These are phyloP conservation scores for Brotula barbata DNA, from an alignment of 2,797 vertebrate genomes.

Conservation along the genomic window DNA sequence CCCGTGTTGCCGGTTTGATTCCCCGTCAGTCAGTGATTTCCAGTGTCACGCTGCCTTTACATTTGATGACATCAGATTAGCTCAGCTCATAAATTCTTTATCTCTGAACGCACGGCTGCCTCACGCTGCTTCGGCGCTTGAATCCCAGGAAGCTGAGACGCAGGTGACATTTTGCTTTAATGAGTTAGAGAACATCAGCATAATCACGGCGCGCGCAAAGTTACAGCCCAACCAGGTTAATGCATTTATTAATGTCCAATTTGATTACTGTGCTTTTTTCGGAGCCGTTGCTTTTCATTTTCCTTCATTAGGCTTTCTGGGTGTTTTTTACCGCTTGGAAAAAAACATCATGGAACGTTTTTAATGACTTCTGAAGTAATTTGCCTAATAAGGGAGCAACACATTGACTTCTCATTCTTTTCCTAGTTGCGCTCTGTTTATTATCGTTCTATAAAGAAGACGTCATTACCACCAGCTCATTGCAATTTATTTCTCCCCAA, in stretches of 20 bases:
- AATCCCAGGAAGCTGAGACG: constrained; percentile 39
- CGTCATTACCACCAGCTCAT: constrained; percentile 46
- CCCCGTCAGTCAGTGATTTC: background rate
- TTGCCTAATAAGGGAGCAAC: constrained; percentile 54
- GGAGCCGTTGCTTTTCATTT: constrained; percentile 63
- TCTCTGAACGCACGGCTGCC: constrained; percentile 47
- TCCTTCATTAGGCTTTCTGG: constrained; percentile 58
- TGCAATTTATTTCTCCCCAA: constrained; percentile 38
- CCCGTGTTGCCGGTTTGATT: background rate
- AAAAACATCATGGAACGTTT: constrained; percentile 54
- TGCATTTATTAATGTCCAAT: constrained; percentile 74
- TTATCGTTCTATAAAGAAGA: constrained; percentile 44
- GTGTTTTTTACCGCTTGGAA: constrained; percentile 36
- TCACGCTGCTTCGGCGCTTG: constrained; percentile 41
- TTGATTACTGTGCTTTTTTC: constrained; percentile 62
- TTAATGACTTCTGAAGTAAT: constrained; percentile 60
- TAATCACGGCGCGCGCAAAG: constrained; percentile 57
- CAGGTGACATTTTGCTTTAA: constrained; percentile 65
- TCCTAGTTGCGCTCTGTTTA: constrained; percentile 45
- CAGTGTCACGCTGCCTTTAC: background rate
- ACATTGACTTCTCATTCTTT: constrained; percentile 28
- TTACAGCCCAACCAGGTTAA: constrained; percentile 57
- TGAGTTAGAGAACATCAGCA: constrained; percentile 58
- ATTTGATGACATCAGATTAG: constrained; percentile 16
- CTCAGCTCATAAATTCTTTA: constrained; percentile 37